Evolutionary conservation across 1,140 invertebrate species (phyloP).

Genomic region (Drosophila subpulchrella): DNA sequence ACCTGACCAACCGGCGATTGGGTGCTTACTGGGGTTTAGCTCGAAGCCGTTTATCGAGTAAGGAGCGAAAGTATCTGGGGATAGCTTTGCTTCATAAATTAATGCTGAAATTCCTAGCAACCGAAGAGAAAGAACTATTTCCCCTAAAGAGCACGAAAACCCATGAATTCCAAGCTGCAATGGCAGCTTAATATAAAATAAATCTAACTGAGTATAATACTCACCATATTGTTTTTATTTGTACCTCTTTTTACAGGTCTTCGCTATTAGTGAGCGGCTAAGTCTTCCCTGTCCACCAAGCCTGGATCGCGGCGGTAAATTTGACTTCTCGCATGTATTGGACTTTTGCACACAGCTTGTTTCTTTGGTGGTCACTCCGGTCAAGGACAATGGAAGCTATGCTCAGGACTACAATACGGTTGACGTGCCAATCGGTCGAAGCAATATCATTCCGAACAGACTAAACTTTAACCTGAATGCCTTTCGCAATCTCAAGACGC

Average conservation of each 20-base stretch:
- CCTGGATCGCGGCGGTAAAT: constrained; percentile 86
- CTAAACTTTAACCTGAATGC: constrained; percentile 91
- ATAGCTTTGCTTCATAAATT: constrained; percentile 91
- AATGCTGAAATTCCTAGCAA: constrained; percentile 28
- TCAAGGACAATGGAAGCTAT: constrained; percentile 85
- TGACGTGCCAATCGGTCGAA: constrained; percentile 87
- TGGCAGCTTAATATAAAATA: constrained; percentile 13
- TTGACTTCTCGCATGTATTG: constrained; percentile 95
- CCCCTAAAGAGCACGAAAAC: constrained; percentile 7
- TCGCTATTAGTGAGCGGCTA: constrained; percentile 94
- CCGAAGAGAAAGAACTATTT: constrained; percentile 45
- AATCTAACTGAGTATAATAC: neutral
- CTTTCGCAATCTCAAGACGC: constrained; percentile 90
- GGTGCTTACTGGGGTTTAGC: constrained; percentile 93
- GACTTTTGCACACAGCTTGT: constrained; percentile 93
- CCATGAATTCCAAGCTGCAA: constrained; percentile 2
- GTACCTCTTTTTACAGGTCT: constrained; percentile 88
- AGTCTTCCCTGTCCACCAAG: constrained; percentile 91
- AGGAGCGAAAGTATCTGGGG: constrained; percentile 90
- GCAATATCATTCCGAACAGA: constrained; percentile 93
- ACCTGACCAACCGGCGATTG: constrained; percentile 92
- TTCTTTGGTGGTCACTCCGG: constrained; percentile 85
- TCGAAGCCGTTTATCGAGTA: constrained; percentile 87
- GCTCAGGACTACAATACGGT: constrained; percentile 77
- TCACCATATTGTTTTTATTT: constrained; percentile 5